phyloP scores from a whole-genome alignment of 1,140 invertebrate genomes.

The Neoseiulus cucumeris region DNA sequence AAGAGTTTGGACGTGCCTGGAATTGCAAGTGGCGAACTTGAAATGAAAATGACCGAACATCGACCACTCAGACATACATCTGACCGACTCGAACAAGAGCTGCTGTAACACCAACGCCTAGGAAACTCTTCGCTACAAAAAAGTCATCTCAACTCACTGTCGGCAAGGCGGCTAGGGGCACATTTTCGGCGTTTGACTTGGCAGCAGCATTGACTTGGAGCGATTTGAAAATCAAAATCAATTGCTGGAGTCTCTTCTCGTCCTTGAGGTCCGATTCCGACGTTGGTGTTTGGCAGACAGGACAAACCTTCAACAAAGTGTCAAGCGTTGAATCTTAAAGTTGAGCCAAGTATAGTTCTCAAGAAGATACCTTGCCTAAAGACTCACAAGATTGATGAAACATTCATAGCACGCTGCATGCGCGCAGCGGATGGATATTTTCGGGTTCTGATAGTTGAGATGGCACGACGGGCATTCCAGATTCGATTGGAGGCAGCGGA shows the following conservation, averaged over 20 bases:
- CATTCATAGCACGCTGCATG: neutral
- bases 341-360: neutral
- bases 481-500: neutral
- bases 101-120: no score
- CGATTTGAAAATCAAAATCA: neutral
- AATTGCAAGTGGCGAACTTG: neutral
- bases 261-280: neutral
- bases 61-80: neutral
- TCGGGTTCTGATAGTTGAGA: neutral
- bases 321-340: neutral
- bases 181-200: neutral
- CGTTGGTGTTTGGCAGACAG: neutral
- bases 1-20: neutral
- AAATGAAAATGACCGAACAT: neutral
- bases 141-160: no score
- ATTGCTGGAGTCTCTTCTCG: neutral
- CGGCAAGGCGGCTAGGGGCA: neutral
- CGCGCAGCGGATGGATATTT: neutral
- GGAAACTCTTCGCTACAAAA: no score
- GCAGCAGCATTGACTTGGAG: neutral
- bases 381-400: neutral
- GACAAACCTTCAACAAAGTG: neutral
- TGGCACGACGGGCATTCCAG: neutral
- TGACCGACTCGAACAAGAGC: neutral
- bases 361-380: neutral